A percentile compares a stretch with the other conserved stretches of the same genome.
phyloP scores from a whole-genome alignment of 2,797 vertebrate genomes.

The Gymnopithys bicolor region DNA sequence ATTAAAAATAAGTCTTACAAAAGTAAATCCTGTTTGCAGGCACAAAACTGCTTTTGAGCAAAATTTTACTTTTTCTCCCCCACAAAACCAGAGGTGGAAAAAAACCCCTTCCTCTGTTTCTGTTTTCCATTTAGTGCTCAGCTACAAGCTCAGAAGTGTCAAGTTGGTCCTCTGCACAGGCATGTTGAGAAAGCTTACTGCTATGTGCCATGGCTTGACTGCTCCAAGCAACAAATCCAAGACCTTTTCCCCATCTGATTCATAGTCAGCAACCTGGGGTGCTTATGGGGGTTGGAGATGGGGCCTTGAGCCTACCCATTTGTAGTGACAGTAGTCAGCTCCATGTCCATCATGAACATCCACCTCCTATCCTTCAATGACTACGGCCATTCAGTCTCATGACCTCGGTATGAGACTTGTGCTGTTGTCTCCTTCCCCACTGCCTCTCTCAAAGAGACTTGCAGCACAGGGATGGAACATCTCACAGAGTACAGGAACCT shows the following conservation, averaged over 20 bases:
- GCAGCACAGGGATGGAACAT: neutral
- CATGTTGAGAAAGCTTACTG: neutral
- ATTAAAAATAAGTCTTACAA: conserved; percentile 62
- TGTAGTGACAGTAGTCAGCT: neutral
- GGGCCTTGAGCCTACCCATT: neutral
- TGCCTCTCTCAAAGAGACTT: neutral
- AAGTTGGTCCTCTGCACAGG: neutral
- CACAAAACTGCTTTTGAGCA: conserved; percentile 37
- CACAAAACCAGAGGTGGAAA: conserved; percentile 34
- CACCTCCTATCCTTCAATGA: neutral
- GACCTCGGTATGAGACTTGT: accelerated
- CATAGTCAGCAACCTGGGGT: neutral
- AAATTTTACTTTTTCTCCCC: conserved; percentile 32
- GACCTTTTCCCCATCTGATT: neutral
- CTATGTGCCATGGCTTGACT: neutral
- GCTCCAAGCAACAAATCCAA: neutral
- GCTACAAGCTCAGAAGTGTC: neutral
- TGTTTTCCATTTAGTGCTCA: conserved; percentile 55
- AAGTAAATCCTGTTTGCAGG: conserved; percentile 48
- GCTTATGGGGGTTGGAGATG: neutral
- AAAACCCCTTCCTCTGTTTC: neutral
- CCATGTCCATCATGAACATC: too few relatives aligned
- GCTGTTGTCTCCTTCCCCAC: neutral
- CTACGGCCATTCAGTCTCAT: accelerated
- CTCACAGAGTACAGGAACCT: neutral